Conservation (phyloP, 2,797 vertebrate species). For the Euthynnus affinis region DNA sequence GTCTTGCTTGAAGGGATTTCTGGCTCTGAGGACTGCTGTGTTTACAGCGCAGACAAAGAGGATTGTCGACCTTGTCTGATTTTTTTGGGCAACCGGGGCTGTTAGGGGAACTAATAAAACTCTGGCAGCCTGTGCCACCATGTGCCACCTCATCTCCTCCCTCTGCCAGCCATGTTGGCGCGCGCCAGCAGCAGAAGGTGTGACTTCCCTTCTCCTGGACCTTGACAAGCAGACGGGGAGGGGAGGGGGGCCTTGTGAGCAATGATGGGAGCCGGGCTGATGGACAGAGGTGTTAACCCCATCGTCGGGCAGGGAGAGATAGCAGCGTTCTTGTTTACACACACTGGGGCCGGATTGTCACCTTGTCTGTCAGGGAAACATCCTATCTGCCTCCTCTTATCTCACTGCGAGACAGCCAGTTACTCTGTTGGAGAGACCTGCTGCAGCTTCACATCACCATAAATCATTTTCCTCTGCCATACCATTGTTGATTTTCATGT, state of each 20-base stretch:
- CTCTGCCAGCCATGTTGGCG: constrained; percentile 49
- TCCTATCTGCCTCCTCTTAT: constrained; percentile 68
- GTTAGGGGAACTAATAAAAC: constrained; percentile 51
- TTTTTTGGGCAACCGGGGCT: constrained; percentile 8
- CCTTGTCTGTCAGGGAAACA: constrained; percentile 72
- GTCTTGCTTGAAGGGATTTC: constrained; percentile 57
- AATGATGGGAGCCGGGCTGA: constrained; percentile 48
- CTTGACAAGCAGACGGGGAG: constrained; percentile 36
- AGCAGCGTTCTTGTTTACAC: constrained; percentile 73
- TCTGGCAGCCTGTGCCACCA: constrained; percentile 43
- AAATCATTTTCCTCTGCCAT: constrained; percentile 56
- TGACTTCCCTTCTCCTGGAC: constrained; percentile 34
- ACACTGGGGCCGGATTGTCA: constrained; percentile 64
- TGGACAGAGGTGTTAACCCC: constrained; percentile 75
- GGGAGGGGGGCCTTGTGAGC: constrained; percentile 19
- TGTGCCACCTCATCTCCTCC: constrained; percentile 36
- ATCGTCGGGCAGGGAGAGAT: constrained; percentile 48
- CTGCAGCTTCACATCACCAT: constrained; percentile 57
- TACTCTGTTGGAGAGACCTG: constrained; percentile 45
- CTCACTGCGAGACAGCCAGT: constrained; percentile 55
- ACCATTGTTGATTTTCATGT: constrained; percentile 42
- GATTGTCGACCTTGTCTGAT: constrained; percentile 56
- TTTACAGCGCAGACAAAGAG: constrained; percentile 52
- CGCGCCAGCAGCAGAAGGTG: constrained; percentile 53
- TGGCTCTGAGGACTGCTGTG: constrained; percentile 46